phyloP scores from a whole-genome alignment of 2,888 invertebrate species.

The Fragum fragum region DNA sequence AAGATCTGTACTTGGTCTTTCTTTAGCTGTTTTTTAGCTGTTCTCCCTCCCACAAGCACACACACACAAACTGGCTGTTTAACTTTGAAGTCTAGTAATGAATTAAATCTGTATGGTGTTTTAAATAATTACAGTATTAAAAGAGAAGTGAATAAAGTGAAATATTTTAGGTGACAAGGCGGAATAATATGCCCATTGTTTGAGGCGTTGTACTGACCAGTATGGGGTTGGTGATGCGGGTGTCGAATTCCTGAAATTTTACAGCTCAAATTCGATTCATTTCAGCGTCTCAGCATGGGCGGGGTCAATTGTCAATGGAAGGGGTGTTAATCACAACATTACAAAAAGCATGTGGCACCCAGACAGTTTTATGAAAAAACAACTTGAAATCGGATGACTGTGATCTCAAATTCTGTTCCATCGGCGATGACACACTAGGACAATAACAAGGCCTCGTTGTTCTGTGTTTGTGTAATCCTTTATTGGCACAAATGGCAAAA shows the following conservation, averaged over 20 bases:
- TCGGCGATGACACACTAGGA: constrained; percentile 4
- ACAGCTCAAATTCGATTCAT: constrained; percentile 54
- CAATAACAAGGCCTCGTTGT: neutral
- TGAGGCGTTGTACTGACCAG: constrained; percentile 39
- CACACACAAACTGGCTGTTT: too few species aligned
- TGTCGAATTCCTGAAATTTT: constrained; percentile 48
- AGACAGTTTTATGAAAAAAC: constrained; percentile 27
- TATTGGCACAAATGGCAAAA: neutral
- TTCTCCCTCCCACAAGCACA: too few species aligned
- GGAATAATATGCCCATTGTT: constrained; percentile 36
- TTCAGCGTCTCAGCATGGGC: constrained; percentile 37
- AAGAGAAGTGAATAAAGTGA: neutral
- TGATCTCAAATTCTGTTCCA: neutral
- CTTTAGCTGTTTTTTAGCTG: too few species aligned
- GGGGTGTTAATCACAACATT: constrained; percentile 49
- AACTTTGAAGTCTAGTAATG: neutral
- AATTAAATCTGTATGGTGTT: neutral
- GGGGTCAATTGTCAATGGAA: constrained; percentile 45
- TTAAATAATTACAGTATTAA: neutral
- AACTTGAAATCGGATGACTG: constrained; percentile 13
- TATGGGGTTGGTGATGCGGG: constrained; percentile 35
- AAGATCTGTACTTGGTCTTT: too few species aligned
- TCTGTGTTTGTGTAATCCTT: neutral
- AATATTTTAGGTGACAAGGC: constrained; percentile 32
- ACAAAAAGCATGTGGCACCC: constrained; percentile 34